Evolutionary conservation across 1,140 invertebrate species (phyloP), one percentile per base, ranked within the genome.

Genomic region (Cepaea nemoralis): DNA sequence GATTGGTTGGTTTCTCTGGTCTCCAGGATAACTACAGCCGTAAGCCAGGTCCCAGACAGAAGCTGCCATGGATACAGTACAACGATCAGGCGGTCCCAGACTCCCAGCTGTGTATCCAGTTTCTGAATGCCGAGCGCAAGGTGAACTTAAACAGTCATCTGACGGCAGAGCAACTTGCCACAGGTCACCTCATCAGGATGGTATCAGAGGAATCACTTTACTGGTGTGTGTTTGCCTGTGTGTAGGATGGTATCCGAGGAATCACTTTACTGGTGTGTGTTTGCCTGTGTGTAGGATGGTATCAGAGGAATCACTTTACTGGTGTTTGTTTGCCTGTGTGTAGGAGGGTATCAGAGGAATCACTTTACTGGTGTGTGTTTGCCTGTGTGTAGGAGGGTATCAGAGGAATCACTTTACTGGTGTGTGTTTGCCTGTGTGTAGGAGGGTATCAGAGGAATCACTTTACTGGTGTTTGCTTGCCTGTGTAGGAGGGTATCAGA

Each of bases 1-100:
- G n/a, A n/a, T n/a, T n/a, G n/a, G n/a, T n/a, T n/a, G n/a, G n/a
- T 2, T 31, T 63, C 24, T 63, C 10, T 31, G 24, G 33, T 86
- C 19, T 76, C 82, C 59, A 84, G 83, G 82, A 82, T 42, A 67
- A 78, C 0, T 85, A 70, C 42, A 77, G 79, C 59, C 74, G 77
- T n/a, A 81, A 81, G 39, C 82, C 79, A 40, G 83, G 83, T 0
- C 78, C 83, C 3, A 88, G 88, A 80, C 85, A 86, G 0, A 88
- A 89, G 67, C 76, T 82, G 0, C 92, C 92, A 0, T 93, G 92
- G 92, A 92, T 93, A 35, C 89, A 90, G 16, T 87, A 90, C 77
- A 92, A 92, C 83, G 91, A 89, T 3, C 79, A 89, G 31, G 84
- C 89, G 37, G 77, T 92, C 3, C 88, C 87, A 10, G 92, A 93